phyloP scores from a whole-genome alignment of 1,140 invertebrate species.

The Lepidurus couesii region DNA sequence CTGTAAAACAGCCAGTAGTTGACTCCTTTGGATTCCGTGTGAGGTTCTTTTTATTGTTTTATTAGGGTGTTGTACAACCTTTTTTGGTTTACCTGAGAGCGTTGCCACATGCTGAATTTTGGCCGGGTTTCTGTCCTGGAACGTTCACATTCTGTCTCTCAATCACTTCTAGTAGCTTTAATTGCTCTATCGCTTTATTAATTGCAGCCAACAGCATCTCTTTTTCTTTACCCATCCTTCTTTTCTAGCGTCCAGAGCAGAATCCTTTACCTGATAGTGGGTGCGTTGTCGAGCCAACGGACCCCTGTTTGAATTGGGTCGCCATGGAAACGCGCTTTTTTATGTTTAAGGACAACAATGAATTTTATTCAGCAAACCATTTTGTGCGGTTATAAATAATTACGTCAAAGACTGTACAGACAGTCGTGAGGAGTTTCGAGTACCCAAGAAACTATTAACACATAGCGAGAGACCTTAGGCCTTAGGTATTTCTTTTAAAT shows the following conservation, averaged over 20 bases:
- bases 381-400: neutral
- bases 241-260: neutral
- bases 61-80: neutral
- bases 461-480: neutral
- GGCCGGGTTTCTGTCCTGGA: neutral
- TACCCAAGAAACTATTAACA: conserved; percentile 9
- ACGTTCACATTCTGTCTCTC: neutral
- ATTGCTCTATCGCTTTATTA: neutral
- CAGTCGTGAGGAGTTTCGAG: neutral
- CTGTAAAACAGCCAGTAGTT: neutral
- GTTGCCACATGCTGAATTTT: neutral
- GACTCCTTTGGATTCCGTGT: neutral
- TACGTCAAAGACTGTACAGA: neutral
- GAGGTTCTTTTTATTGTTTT: neutral
- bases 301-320: neutral
- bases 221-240: neutral
- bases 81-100: neutral
- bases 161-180: neutral
- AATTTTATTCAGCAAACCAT: neutral
- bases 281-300: neutral
- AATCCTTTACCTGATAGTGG: neutral
- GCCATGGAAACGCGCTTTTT: neutral
- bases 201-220: neutral
- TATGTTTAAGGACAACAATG: neutral
- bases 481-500: neutral